phyloP scores from a whole-genome alignment of 2,113 vertebrate genomes.

The Cyanistes caeruleus region DNA sequence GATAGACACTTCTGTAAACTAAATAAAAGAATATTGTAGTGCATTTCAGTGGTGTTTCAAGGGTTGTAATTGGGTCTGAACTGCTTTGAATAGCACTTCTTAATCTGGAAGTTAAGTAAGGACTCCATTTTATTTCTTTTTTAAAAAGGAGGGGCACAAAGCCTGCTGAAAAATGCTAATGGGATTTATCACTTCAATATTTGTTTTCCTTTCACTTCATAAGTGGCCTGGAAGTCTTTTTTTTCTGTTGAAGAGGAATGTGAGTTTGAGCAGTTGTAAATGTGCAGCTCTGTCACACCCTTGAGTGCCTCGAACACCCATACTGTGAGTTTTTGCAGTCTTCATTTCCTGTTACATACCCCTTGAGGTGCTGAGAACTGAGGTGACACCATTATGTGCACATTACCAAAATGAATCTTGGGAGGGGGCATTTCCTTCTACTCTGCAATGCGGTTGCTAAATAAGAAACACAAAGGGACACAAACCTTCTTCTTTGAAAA shows the following conservation, averaged over 20 bases:
- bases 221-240: background rate
- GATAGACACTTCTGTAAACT: constrained; percentile 95
- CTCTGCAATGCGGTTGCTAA: background rate
- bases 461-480: background rate
- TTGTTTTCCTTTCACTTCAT: background rate
- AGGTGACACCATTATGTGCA: background rate
- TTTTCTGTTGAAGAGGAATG: background rate
- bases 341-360: background rate
- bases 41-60: constrained; percentile 71
- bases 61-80: constrained; percentile 16
- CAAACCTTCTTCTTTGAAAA: background rate
- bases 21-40: constrained; percentile 93
- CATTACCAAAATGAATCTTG: background rate
- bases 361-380: background rate
- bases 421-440: background rate
- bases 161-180: background rate
- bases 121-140: background rate
- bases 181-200: background rate
- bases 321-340: background rate
- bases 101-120: background rate
- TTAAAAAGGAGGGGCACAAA: background rate
- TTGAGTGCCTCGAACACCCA: background rate
- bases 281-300: background rate
- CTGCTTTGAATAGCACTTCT: background rate
- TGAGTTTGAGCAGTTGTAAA: background rate